These are phyloP conservation scores for Myiothlypis chrysogaster DNA, from an alignment of 2,797 vertebrate genomes.

Conservation along the genomic window DNA sequence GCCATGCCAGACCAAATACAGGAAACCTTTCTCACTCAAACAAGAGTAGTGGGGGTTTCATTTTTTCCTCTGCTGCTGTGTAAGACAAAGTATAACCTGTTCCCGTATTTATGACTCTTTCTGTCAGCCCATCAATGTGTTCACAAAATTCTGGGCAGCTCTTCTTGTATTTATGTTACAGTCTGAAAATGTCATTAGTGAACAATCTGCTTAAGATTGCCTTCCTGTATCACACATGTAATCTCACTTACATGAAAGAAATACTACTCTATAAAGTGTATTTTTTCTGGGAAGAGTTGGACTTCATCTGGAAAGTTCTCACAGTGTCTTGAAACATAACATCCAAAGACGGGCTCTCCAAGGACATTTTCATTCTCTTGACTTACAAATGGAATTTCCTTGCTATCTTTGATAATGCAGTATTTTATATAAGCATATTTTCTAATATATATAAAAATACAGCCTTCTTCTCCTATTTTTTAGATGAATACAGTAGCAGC, in stretches of 20 bases:
- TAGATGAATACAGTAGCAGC: neutral
- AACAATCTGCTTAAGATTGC: neutral
- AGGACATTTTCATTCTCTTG: neutral
- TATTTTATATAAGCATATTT: neutral
- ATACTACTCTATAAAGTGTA: neutral
- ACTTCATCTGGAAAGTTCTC: neutral
- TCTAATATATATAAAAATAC: neutral
- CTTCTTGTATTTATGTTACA: neutral
- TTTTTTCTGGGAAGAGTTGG: neutral
- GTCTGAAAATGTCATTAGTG: constrained; percentile 46
- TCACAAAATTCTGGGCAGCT: neutral
- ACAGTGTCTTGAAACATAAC: neutral
- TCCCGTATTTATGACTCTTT: constrained; percentile 23
- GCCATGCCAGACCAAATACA: neutral
- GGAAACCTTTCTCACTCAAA: constrained; percentile 12
- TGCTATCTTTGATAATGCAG: neutral
- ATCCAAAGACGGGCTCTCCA: neutral
- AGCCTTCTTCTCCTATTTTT: neutral
- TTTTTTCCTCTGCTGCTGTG: constrained; percentile 6
- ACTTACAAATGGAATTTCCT: constrained; percentile 19
- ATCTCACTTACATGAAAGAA: neutral
- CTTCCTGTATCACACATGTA: constrained; percentile 33
- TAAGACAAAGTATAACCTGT: constrained; percentile 32
- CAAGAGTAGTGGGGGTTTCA: neutral
- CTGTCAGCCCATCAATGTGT: constrained; percentile 1